Evolutionary conservation across 1,140 invertebrate species (phyloP), one percentile per base, ranked within the genome.

Genomic region (Drosophila sucinea): DNA sequence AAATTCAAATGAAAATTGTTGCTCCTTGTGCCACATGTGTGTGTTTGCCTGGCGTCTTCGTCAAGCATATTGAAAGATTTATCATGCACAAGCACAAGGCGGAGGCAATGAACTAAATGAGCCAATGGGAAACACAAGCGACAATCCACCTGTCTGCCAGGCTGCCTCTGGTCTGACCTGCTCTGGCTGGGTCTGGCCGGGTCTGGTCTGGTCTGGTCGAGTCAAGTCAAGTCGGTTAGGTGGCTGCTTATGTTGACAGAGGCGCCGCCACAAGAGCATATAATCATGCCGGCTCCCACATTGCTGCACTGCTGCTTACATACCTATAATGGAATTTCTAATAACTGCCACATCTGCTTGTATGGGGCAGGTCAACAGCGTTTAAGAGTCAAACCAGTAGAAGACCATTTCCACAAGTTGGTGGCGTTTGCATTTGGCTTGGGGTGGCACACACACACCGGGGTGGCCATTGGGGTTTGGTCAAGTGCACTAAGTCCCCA

Each of bases 321-420:
- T 79, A 80, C 68, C 64, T 79, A 84, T 89, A 89, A 89, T 89
- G 80, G 84, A 89, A 89, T 89, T 89, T 89, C 80, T 89, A 89
- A 89, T 89, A 89, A 84, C 67, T 68, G 71, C 65, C 68, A 67
- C 58, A 73, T 58, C 61, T 72, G 51, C 33, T 65, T 68, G 63
- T 58, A 57, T 65, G 66, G 58, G 74, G 65, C 71, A 60, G 79
- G 78, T 87, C 84, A 76, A 77, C 79, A 86, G 66, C 72, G 68
- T 77, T 87, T 80, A 77, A 54, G 62, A 57, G 41, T 55, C 54
- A 71, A 74, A 32, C 33, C 41, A 11, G 35, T 61, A 61, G 33
- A 27, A 29, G 57, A 56, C 44, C 51, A 75, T 62, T 82, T 60
- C 79, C 69, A 63, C 76, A 63, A 66, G 65, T 82, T 73, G 79